These are phyloP conservation scores for Metopia argyrocephala DNA, from an alignment of 2,888 invertebrate species.

Conservation along the genomic window DNA sequence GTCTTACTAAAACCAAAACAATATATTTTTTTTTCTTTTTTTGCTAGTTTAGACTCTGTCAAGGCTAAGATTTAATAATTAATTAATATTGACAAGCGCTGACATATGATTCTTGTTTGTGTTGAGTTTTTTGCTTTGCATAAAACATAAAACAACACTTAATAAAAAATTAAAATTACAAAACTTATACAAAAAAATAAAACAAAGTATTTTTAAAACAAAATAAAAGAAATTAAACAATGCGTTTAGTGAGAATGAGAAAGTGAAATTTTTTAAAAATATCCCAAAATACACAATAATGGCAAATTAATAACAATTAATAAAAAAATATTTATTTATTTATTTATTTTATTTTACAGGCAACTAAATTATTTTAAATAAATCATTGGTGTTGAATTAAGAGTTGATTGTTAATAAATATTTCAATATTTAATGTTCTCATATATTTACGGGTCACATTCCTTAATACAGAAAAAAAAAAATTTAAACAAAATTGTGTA, in stretches of 20 bases:
- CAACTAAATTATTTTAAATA: no score
- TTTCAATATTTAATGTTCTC: no score
- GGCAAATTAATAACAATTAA: no score
- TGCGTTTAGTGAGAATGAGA: background rate
- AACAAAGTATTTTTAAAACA: no score
- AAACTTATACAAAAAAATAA: background rate
- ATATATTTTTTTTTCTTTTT: background rate
- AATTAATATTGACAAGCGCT: constrained; percentile 47
- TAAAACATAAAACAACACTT: background rate
- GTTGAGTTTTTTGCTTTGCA: background rate
- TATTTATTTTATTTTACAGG: no score
- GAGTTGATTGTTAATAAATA: no score
- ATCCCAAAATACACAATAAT: background rate
- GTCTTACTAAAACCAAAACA: background rate
- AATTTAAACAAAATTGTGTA: no score
- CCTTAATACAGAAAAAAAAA: no score
- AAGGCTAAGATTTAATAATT: constrained; percentile 31
- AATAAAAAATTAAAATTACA: background rate
- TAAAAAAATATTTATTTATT: no score
- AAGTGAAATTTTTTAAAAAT: background rate
- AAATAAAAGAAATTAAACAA: no score
- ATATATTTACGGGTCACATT: no score
- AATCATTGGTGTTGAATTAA: no score
- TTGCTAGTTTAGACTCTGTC: background rate
- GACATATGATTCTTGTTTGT: constrained; percentile 39